Conservation (phyloP, 2,113 vertebrate species). For the Sturnus vulgaris region DNA sequence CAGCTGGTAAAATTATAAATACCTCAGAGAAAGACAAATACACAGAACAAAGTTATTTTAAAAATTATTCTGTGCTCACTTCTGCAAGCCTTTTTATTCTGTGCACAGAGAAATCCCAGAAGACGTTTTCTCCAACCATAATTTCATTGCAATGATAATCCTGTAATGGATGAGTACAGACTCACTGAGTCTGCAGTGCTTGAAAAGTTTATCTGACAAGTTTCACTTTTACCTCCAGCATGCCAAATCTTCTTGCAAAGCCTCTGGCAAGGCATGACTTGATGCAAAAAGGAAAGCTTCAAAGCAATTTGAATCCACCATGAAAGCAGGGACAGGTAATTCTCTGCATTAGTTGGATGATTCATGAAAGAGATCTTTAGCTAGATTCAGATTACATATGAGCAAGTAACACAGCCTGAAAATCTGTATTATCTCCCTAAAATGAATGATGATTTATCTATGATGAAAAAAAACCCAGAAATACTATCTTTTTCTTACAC, state of each 20-base stretch:
- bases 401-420: neutral
- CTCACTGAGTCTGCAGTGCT: neutral
- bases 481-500: neutral
- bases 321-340: neutral
- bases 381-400: neutral
- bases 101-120: neutral
- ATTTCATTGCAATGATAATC: slow-evolving; percentile 9
- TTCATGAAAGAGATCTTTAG: neutral
- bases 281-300: neutral
- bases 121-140: neutral
- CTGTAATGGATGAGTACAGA: neutral
- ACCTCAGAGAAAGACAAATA: neutral
- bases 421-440: neutral
- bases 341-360: neutral
- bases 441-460: neutral
- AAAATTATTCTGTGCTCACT: neutral
- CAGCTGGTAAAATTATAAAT: neutral
- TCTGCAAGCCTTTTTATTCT: neutral
- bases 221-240: neutral
- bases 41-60: neutral
- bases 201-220: neutral
- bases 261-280: slow-evolving; percentile 8
- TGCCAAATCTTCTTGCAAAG: neutral
- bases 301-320: neutral
- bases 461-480: neutral